Percentiles rank a stretch among this genome's conserved stretches.
Evolutionary conservation across 2,113 vertebrate species (phyloP).

Genomic region (Synodontis membranacea): DNA sequence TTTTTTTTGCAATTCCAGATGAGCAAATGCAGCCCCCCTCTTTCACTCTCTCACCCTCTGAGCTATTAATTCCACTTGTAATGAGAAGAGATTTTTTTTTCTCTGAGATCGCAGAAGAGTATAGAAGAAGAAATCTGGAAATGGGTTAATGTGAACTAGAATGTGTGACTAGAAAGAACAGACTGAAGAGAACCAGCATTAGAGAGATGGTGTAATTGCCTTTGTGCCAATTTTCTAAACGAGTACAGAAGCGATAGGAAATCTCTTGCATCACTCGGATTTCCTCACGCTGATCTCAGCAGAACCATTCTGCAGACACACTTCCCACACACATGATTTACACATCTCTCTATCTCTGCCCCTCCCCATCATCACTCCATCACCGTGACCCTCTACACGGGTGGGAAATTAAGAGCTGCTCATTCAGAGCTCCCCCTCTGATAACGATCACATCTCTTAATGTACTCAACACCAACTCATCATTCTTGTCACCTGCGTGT

Average conservation of each 20-base stretch:
- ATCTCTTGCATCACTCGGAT: constrained; percentile 30
- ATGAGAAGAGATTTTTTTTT: constrained; percentile 14
- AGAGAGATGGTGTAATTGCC: constrained; percentile 27
- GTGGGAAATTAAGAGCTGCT: constrained; percentile 24
- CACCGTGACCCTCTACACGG: not conserved
- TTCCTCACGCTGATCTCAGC: constrained; percentile 63
- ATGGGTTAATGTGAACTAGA: not conserved
- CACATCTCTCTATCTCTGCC: constrained; percentile 8
- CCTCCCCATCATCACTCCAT: not conserved
- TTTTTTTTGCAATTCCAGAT: not conserved
- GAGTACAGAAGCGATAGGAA: constrained; percentile 14
- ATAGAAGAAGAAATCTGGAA: constrained; percentile 24
- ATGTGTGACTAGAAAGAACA: constrained; percentile 16
- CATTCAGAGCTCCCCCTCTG: not conserved
- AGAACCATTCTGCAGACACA: constrained; percentile 50
- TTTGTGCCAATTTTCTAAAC: constrained; percentile 9
- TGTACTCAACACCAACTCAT: constrained; percentile 51
- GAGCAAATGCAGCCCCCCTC: constrained; percentile 41
- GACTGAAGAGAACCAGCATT: constrained; percentile 17
- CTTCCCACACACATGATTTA: constrained; percentile 2
- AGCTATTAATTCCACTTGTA: constrained; percentile 10
- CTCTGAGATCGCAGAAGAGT: too few species aligned
- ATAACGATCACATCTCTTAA: constrained; percentile 40
- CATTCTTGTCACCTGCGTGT: not conserved
- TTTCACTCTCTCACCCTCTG: not conserved